These are phyloP conservation scores for Synergus gifuensis DNA, from an alignment of 2,888 invertebrate genomes.

Conservation along the genomic window DNA sequence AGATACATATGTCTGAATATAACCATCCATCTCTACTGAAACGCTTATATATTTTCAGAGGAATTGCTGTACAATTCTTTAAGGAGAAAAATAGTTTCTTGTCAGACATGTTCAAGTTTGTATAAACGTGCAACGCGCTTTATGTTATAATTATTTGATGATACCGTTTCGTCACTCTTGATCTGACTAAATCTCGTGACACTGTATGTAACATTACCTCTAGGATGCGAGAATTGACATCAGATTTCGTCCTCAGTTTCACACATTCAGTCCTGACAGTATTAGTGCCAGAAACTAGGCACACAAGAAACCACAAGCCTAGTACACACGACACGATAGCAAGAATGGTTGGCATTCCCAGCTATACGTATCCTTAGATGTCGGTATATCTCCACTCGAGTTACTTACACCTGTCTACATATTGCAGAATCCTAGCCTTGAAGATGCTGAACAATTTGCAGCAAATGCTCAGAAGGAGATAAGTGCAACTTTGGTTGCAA, in stretches of 20 bases:
- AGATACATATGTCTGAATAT: too few relatives aligned
- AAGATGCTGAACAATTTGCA: not conserved
- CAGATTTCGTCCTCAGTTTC: not conserved
- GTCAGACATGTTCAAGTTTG: too few relatives aligned
- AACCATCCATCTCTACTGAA: too few relatives aligned
- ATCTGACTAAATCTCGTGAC: not conserved
- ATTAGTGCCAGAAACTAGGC: conserved; percentile 44
- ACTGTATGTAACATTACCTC: not conserved
- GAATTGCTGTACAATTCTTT: too few relatives aligned
- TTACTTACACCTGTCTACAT: conserved; percentile 43
- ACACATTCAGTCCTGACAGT: not conserved
- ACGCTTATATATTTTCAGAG: too few relatives aligned
- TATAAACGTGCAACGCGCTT: too few relatives aligned
- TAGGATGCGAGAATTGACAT: not conserved
- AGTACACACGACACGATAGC: conserved; percentile 59
- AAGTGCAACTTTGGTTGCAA: not conserved
- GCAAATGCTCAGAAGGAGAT: not conserved
- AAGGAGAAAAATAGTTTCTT: too few relatives aligned
- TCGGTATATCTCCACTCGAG: conserved; percentile 47
- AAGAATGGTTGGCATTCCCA: conserved; percentile 64
- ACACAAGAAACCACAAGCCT: conserved; percentile 65
- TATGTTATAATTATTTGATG: not conserved
- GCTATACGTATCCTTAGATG: conserved; percentile 34
- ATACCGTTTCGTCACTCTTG: not conserved
- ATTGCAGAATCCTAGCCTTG: not conserved